These are phyloP conservation scores for Drosophila eohydei DNA, from an alignment of 2,888 invertebrate genomes.

Conservation along the genomic window DNA sequence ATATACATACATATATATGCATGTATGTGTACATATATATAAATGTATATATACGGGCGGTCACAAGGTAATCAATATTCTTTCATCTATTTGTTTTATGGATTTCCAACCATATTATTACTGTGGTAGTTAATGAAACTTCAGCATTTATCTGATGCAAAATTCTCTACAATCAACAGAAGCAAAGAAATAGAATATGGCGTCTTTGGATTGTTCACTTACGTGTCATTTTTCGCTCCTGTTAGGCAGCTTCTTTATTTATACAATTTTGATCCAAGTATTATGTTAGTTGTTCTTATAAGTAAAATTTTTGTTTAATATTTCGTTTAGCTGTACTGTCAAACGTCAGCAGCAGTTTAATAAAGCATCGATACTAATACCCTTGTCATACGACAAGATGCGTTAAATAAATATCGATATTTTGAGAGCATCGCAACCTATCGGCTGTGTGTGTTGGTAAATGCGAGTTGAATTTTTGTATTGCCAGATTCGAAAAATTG, in stretches of 20 bases:
- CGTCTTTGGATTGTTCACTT: constrained; percentile 36
- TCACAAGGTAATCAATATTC: not conserved
- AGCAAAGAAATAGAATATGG: constrained; percentile 12
- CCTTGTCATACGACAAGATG: not conserved
- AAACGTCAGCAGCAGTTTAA: constrained; percentile 40
- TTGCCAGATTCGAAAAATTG: constrained; percentile 11
- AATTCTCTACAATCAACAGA: not conserved
- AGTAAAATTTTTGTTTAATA: constrained; percentile 8
- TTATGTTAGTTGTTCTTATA: constrained; percentile 16
- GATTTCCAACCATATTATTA: not conserved
- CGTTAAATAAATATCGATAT: not conserved
- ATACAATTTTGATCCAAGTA: constrained; percentile 34
- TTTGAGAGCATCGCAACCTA: not conserved
- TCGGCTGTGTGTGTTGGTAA: constrained; percentile 3
- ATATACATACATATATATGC: not conserved
- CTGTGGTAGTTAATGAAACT: not conserved
- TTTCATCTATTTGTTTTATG: not conserved
- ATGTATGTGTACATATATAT: not conserved
- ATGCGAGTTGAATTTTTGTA: not conserved
- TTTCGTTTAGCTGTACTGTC: constrained; percentile 14
- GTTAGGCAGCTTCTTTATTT: constrained; percentile 26
- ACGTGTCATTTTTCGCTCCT: constrained; percentile 64
- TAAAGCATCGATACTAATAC: constrained; percentile 24
- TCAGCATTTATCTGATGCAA: not conserved
- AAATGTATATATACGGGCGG: not conserved